Evolutionary conservation across 92 coral and sea anemone genomes (phyloP).

Genomic region (Epizoanthus stellaris): DNA sequence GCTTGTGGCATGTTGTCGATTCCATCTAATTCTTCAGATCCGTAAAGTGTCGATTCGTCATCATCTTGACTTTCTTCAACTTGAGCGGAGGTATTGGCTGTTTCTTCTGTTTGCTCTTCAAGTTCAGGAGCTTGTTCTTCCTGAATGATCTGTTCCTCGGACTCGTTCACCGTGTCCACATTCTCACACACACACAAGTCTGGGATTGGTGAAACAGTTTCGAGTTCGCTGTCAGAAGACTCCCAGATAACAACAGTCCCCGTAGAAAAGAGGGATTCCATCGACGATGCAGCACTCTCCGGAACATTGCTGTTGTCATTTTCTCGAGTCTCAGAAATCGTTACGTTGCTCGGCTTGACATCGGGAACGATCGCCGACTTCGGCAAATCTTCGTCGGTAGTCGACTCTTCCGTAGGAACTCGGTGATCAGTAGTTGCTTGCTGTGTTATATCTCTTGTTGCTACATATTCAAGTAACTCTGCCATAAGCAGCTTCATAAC

Average conservation of each 20-base stretch:
- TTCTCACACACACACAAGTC: neutral
- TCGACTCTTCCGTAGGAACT: neutral
- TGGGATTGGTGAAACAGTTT: conserved; percentile 37
- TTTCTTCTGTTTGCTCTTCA: conserved; percentile 7
- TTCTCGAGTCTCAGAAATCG: neutral
- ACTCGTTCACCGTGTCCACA: neutral
- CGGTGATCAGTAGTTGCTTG: neutral
- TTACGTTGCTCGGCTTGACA: neutral
- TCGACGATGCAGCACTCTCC: conserved; percentile 15
- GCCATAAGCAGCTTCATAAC: conserved; percentile 8
- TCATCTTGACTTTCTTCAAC: neutral
- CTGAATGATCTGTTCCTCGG: neutral
- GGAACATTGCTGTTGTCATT: neutral
- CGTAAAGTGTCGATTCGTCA: neutral
- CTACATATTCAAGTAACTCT: conserved; percentile 1
- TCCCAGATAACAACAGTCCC: conserved; percentile 17
- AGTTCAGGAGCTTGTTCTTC: neutral
- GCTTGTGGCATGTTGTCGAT: neutral
- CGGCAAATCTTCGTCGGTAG: conserved; percentile 19
- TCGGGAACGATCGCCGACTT: neutral
- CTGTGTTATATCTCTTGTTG: neutral
- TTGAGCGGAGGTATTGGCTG: neutral
- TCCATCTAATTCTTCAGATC: neutral
- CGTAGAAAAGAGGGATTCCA: conserved; percentile 24
- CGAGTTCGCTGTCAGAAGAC: conserved; percentile 32